phyloP scores from a whole-genome alignment of 1,140 invertebrate species.

The Atta texana region DNA sequence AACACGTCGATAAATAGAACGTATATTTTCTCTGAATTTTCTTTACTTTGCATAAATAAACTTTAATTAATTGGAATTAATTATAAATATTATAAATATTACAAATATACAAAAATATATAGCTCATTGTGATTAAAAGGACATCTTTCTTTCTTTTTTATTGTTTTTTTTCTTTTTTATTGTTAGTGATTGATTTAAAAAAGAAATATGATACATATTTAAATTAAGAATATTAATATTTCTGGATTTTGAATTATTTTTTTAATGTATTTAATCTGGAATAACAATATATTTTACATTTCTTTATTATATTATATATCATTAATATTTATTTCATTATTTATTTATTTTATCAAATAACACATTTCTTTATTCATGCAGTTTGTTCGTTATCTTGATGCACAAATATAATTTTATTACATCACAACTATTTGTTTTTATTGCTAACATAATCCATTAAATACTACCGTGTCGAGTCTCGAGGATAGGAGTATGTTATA shows the following conservation, averaged over 20 bases:
- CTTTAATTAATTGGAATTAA: neutral
- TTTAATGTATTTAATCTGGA: neutral
- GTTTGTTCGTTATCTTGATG: neutral
- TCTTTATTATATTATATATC: neutral
- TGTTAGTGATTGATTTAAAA: neutral
- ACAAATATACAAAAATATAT: neutral
- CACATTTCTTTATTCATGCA: neutral
- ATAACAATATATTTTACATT: neutral
- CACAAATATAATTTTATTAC: conserved; percentile 10
- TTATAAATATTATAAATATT: neutral
- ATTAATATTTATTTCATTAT: neutral
- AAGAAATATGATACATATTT: neutral
- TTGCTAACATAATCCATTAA: conserved; percentile 29
- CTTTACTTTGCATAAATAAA: neutral
- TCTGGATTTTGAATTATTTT: neutral
- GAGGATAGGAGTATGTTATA: conserved; percentile 26
- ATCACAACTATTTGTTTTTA: conserved; percentile 13
- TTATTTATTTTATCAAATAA: neutral
- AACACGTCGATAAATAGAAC: neutral
- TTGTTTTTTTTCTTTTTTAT: neutral
- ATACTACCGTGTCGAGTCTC: neutral
- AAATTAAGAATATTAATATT: conserved; percentile 7
- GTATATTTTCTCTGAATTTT: neutral
- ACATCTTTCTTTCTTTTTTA: neutral
- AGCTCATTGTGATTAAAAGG: neutral